These are phyloP conservation scores for Pteropus alecto DNA, from an alignment of 2,113 vertebrate genomes.

Conservation along the genomic window DNA sequence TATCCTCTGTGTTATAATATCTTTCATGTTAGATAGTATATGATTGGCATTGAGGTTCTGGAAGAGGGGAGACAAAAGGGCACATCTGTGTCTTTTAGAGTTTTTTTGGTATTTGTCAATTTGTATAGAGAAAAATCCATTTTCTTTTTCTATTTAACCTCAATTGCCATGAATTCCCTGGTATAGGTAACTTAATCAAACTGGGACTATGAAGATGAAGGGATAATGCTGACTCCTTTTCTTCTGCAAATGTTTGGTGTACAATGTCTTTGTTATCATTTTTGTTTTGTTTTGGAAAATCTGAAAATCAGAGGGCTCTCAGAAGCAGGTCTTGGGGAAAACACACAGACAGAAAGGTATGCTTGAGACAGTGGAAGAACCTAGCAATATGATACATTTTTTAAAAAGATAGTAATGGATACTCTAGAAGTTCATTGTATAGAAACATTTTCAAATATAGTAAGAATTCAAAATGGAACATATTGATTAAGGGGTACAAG, in stretches of 20 bases:
- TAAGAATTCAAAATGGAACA: neutral
- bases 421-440: neutral
- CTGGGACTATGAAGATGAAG: neutral
- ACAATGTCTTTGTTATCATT: neutral
- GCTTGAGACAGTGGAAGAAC: neutral
- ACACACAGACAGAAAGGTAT: neutral
- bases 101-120: neutral
- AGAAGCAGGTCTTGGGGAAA: neutral
- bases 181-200: neutral
- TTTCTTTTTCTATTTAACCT: neutral
- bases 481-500: neutral
- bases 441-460: neutral
- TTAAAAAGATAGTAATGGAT: neutral
- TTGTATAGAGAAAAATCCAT: neutral
- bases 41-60: neutral
- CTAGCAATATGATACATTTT: neutral
- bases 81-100: neutral
- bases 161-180: neutral
- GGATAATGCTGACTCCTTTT: neutral
- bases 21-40: neutral
- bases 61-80: neutral
- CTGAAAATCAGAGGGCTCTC: neutral
- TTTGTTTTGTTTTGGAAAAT: neutral
- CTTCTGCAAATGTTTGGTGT: neutral
- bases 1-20: neutral